Evolutionary conservation across 2,888 invertebrate genomes (phyloP).

Genomic region (Rhodophaea formosa): DNA sequence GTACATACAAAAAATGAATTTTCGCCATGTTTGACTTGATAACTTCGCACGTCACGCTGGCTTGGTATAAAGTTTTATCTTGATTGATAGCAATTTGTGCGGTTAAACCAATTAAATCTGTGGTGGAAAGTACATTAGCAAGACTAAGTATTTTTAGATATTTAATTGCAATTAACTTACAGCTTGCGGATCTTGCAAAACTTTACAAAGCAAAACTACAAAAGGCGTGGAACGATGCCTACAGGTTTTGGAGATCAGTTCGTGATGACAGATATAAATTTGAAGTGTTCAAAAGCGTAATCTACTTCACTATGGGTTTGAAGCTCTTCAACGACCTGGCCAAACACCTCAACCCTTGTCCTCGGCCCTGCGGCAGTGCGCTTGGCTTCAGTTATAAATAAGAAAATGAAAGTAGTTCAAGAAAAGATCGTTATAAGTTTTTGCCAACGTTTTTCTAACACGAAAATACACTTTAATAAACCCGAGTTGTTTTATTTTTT

Average conservation of each 20-base stretch:
- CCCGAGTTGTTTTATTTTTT: too few species aligned
- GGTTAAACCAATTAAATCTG: too few species aligned
- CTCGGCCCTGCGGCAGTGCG: background rate
- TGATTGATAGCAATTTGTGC: too few species aligned
- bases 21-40: too few species aligned
- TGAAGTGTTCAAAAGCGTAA: slow-evolving; percentile 47
- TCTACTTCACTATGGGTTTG: slow-evolving; percentile 47
- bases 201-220: slow-evolving; percentile 16
- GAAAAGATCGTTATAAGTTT: too few species aligned
- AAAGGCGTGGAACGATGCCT: slow-evolving; percentile 26
- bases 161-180: background rate
- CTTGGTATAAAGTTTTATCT: too few species aligned
- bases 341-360: slow-evolving; percentile 30
- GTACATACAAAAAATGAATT: too few species aligned
- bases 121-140: background rate
- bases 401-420: too few species aligned
- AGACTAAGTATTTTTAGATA: background rate
- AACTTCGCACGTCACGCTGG: too few species aligned
- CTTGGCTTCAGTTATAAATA: background rate
- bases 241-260: slow-evolving; percentile 36
- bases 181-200: background rate
- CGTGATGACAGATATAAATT: slow-evolving; percentile 39
- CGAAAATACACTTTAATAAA: too few species aligned
- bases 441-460: too few species aligned
- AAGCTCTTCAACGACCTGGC: slow-evolving; percentile 51